These are phyloP conservation scores for Eupithecia subumbrata DNA, from an alignment of 2,888 invertebrate genomes.

Conservation along the genomic window DNA sequence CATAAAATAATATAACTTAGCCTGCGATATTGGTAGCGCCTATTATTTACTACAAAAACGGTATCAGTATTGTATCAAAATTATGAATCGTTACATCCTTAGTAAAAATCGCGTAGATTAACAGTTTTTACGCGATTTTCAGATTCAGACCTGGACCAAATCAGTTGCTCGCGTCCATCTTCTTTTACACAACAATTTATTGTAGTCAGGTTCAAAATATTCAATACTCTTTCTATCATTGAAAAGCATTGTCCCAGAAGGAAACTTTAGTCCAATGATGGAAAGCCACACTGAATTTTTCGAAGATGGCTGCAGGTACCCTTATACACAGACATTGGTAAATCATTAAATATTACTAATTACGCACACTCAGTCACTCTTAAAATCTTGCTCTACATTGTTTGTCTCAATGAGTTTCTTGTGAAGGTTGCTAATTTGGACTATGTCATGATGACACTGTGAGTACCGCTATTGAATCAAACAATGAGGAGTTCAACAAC, in stretches of 20 bases:
- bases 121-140: neutral
- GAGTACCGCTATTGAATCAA: conserved; percentile 19
- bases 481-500: conserved; percentile 54
- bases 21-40: too few species aligned
- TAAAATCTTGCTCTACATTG: conserved; percentile 49
- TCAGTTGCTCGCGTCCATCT: conserved; percentile 1
- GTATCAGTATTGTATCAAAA: too few species aligned
- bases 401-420: conserved; percentile 44
- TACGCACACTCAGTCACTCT: conserved; percentile 62
- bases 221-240: neutral
- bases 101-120: neutral
- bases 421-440: neutral
- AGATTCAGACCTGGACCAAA: neutral
- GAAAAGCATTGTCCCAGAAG: neutral
- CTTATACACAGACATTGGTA: conserved; percentile 27
- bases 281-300: neutral
- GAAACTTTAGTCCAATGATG: neutral
- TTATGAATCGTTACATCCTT: too few species aligned
- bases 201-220: neutral
- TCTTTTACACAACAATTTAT: conserved; percentile 9
- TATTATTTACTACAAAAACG: too few species aligned
- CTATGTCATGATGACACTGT: neutral
- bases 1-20: too few species aligned
- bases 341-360: conserved; percentile 55
- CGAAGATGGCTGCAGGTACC: conserved; percentile 8